Evolutionary conservation across 2,113 vertebrate genomes (phyloP), one percentile per base, ranked within the genome.

Genomic region (Hemicordylus capensis): DNA sequence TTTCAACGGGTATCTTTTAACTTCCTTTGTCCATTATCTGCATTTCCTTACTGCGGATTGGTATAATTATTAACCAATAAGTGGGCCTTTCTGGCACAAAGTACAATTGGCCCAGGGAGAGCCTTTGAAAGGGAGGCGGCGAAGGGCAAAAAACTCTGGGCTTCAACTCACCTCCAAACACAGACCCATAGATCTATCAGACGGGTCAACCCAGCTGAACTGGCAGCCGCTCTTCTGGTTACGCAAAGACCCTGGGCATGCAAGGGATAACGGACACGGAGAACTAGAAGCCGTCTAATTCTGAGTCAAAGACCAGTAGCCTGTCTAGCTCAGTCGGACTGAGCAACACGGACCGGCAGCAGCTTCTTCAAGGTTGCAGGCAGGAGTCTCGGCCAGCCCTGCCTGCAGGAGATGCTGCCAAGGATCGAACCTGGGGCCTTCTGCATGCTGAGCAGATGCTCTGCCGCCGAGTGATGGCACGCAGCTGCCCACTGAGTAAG

Each of bases 21-120:
- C 63, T 85, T 59, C 75, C 51, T 63, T 39, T 69, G 72, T 31
- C 82, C 82, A 54, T 66, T 66, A 37, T 31, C 51, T 42, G 75
- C 63, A n/a, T 77, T 85, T 77, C 75, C 83, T 85, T 67, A 58
- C 63, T 42, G 75, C 63, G 24, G 75, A 70, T 67, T 58, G 58
- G 83, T 77, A n/a, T 85, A 85, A 85, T 85, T 67, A 85, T 85
- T 85, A 85, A 85, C 83, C 48, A n/a, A 77, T 85, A 39, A 77
- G 83, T 84, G 72, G 82, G 59, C 66, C 66, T 84, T 76, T 19
- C 26, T 69, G 61, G 74, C 83, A 77, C 83, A 85, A 85, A 85
- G 63, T 67, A 63, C 83, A 85, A 58, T 6, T 42, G 73, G 34
- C 54, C 37, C 48, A 3, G 5, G 34, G 28, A 24, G n/a, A 39